phyloP scores from a whole-genome alignment of 2,888 invertebrate genomes.

The Maniola hyperantus region DNA sequence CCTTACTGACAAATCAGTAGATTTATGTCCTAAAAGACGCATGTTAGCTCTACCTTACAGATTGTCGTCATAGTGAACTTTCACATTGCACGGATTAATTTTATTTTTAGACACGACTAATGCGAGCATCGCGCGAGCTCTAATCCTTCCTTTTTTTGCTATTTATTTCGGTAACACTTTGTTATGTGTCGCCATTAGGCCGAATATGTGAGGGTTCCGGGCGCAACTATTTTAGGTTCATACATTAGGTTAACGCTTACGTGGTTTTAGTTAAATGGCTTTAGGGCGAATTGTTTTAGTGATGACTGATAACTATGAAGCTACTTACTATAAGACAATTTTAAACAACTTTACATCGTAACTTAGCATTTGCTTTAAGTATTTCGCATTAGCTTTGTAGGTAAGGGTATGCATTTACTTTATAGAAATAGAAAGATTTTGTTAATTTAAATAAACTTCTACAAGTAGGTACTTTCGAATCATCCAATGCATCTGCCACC shows the following conservation, averaged over 20 bases:
- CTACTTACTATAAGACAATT: background rate
- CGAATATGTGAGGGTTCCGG: constrained; percentile 60
- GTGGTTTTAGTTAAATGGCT: constrained; percentile 27
- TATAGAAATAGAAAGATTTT: no score
- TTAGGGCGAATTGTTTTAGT: constrained; percentile 19
- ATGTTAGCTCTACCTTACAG: constrained; percentile 48
- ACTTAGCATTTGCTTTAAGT: no score
- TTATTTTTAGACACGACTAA: constrained; percentile 72
- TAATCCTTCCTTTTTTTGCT: constrained; percentile 64
- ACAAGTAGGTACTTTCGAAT: no score
- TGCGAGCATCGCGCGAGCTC: constrained; percentile 64
- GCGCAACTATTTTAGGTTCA: constrained; percentile 52
- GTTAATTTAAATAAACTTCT: no score
- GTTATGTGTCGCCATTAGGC: constrained; percentile 70
- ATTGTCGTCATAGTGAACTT: constrained; percentile 73
- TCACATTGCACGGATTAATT: constrained; percentile 74
- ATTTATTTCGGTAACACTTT: constrained; percentile 72
- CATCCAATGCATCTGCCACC: no score
- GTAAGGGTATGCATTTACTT: no score
- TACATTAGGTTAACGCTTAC: constrained; percentile 40
- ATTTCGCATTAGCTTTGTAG: no score
- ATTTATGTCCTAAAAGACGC: constrained; percentile 15
- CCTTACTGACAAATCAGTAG: constrained; percentile 14
- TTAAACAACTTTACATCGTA: background rate
- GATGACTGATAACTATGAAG: constrained; percentile 15